Evolutionary conservation across 2,113 vertebrate genomes (phyloP), one percentile per base, ranked within the genome.

Genomic region (Dasyurus viverrinus): DNA sequence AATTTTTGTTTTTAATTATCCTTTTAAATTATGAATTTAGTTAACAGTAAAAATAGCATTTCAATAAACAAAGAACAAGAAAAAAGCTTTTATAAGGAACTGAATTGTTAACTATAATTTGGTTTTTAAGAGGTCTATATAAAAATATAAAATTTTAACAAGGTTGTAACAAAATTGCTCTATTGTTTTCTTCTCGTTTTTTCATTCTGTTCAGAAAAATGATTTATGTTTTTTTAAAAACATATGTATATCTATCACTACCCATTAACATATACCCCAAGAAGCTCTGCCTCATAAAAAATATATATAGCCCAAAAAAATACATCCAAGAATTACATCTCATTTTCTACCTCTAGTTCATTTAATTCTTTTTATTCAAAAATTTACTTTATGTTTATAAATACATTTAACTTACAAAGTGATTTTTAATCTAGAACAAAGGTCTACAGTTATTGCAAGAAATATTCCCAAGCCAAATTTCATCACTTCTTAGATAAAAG

Each of bases 331-430:
- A 68, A 36, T 36, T 36, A 68, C 11, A 27, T 68, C 30, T 68
- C 30, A 36, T 47, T 94, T 92, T 48, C 53, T 9, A 24, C 48
- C 90, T 91, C 53, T 93, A 46, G 90, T 25, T 48, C 27, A 46
- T 48, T 42, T 19, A 57, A 26, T 94, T 54, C 91, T 22, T 7
- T 90, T 94, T 57, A 55, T 54, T 90, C 89, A 22, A 30, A 94
- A 96, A 92, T 19, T 52, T 53, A 90, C 68, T 53, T 90, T 92
- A 89, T 89, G 84, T 90, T 94, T 90, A 11, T 91, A 94, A 95
- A 89, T 91, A 27, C 89, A 89, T 89, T 12, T 47, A 54, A n/a
- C 89, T 90, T 94, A n/a, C 19, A 54, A 94, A 94, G 50, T 42
- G 54, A 89, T 93, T 95, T 90, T 53, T 92, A 42, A 54, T 91